phyloP scores from a whole-genome alignment of 2,797 vertebrate species.

The Chelonia mydas region DNA sequence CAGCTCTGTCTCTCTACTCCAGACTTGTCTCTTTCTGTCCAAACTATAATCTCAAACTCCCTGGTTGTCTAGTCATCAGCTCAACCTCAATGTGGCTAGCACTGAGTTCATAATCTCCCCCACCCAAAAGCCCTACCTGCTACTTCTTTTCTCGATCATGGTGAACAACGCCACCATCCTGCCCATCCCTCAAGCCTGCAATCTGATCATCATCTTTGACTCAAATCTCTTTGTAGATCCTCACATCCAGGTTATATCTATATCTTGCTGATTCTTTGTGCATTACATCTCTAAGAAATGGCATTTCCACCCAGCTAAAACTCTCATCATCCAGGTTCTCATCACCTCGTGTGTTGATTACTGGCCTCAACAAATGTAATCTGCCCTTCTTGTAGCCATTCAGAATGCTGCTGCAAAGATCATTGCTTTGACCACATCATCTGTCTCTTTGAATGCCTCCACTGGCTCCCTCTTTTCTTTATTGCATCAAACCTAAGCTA shows the following conservation, averaged over 20 bases:
- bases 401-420: background rate
- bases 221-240: background rate
- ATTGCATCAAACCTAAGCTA: background rate
- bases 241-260: background rate
- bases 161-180: background rate
- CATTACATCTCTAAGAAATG: background rate
- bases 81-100: background rate
- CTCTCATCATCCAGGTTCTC: background rate
- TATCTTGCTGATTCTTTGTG: background rate
- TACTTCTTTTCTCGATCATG: background rate
- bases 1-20: background rate
- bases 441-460: background rate
- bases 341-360: background rate
- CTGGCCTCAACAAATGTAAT: background rate
- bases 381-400: background rate
- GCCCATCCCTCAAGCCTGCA: background rate
- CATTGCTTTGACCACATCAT: background rate
- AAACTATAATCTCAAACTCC: background rate
- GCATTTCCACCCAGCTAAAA: background rate
- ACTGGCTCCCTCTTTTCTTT: background rate
- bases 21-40: background rate
- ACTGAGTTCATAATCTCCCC: background rate
- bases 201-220: background rate
- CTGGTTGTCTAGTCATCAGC: background rate
- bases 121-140: background rate